Evolutionary conservation across 2,113 vertebrate species (phyloP).

Genomic region (Condylura cristata): DNA sequence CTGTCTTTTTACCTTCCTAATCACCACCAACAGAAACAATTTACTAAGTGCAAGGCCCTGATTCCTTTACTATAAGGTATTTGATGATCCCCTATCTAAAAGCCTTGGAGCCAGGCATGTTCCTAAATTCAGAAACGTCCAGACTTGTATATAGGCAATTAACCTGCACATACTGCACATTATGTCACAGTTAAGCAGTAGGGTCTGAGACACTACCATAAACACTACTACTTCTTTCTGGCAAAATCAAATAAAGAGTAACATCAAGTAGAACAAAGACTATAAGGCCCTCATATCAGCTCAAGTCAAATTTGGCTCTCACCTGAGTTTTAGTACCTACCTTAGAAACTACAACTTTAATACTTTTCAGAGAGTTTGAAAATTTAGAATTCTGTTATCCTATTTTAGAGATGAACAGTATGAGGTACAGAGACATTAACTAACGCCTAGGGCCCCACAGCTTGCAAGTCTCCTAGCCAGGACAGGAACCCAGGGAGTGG

Average conservation of each 20-base stretch:
- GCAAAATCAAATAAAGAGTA: slow-evolving; percentile 38
- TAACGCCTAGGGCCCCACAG: neutral
- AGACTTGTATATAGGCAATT: neutral
- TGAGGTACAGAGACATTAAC: neutral
- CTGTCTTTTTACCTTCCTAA: slow-evolving; percentile 43
- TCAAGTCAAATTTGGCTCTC: neutral
- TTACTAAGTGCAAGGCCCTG: neutral
- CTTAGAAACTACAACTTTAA: neutral
- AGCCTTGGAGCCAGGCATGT: slow-evolving; percentile 12
- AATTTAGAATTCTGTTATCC: neutral
- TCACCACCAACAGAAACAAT: slow-evolving; percentile 39
- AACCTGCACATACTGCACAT: neutral
- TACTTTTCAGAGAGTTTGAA: slow-evolving; percentile 30
- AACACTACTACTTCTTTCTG: slow-evolving; percentile 17
- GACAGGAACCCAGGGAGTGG: neutral
- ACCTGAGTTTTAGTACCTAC: slow-evolving; percentile 9
- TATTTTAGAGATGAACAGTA: slow-evolving; percentile 11
- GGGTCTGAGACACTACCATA: neutral
- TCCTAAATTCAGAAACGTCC: slow-evolving; percentile 47
- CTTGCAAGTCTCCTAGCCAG: neutral
- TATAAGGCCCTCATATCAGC: neutral
- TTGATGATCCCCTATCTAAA: slow-evolving; percentile 41
- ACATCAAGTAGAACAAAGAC: slow-evolving; percentile 36
- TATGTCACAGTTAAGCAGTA: neutral
- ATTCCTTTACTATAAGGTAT: neutral